These are phyloP conservation scores for Sylvicola cinctus DNA, from an alignment of 2,888 invertebrate genomes.

Conservation along the genomic window DNA sequence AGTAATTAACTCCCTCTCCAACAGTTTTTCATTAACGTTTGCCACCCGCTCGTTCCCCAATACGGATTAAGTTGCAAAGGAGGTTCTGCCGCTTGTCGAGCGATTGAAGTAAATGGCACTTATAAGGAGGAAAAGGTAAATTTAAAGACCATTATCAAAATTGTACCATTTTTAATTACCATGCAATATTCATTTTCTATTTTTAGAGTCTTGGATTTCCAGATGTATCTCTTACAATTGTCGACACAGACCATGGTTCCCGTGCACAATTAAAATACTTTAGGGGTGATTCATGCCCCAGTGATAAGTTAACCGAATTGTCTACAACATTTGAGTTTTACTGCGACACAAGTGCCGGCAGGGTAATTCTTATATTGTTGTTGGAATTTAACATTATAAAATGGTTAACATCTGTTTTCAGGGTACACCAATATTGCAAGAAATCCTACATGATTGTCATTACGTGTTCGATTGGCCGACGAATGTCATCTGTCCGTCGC, in stretches of 20 bases:
- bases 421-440: conserved; percentile 21
- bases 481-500: conserved; percentile 22
- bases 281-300: conserved; percentile 17
- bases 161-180: not conserved
- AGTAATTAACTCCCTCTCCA: conserved; percentile 3
- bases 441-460: conserved; percentile 18
- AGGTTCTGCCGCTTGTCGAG: conserved; percentile 21
- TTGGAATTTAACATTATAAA: not conserved
- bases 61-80: conserved; percentile 22
- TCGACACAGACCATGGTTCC: conserved; percentile 12
- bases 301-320: conserved; percentile 13
- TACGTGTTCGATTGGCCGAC: conserved; percentile 24
- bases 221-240: conserved; percentile 13
- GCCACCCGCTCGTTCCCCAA: conserved; percentile 23
- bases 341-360: conserved; percentile 19
- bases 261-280: conserved; percentile 17
- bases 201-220: conserved; percentile 23
- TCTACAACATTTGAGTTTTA: conserved; percentile 19
- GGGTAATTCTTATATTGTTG: conserved; percentile 13
- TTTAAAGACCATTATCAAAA: conserved; percentile 3
- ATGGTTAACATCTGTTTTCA: conserved; percentile 7
- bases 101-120: conserved; percentile 13
- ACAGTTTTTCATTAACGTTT: conserved; percentile 24
- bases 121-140: conserved; percentile 22
- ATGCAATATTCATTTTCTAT: conserved; percentile 6